Percentiles rank a stretch among this genome's conserved stretches.
Conservation (phyloP, 2,888 invertebrate genomes). For the Micropterix aruncella region DNA sequence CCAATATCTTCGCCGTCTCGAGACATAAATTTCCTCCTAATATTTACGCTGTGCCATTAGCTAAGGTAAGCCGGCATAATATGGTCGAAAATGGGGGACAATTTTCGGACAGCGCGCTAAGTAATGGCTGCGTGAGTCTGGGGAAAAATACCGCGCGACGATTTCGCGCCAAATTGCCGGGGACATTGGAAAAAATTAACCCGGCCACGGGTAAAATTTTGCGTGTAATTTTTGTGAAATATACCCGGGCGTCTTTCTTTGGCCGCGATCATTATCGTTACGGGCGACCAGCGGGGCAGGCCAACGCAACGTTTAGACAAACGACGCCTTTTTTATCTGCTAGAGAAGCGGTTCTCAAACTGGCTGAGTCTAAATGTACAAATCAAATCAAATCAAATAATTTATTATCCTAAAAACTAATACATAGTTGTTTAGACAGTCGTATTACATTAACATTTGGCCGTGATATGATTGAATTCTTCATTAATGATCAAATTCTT, state of each 20-base stretch:
- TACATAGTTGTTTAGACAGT: no score
- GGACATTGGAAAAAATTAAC: not conserved
- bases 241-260: not conserved
- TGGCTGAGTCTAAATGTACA: no score
- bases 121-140: not conserved
- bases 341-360: no score
- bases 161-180: not conserved
- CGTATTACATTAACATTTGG: no score
- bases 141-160: not conserved
- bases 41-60: no score
- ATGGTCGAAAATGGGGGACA: not conserved
- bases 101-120: not conserved
- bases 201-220: not conserved
- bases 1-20: no score
- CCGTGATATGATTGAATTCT: no score
- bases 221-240: not conserved
- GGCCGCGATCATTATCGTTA: not conserved
- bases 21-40: no score
- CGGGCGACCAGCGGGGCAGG: not conserved
- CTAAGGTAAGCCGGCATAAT: not conserved
- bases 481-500: no score
- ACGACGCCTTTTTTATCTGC: not conserved
- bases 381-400: no score
- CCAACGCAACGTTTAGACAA: not conserved
- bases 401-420: no score